Evolutionary conservation across 2,888 invertebrate genomes (phyloP).

Genomic region (Crocallis elinguaria): DNA sequence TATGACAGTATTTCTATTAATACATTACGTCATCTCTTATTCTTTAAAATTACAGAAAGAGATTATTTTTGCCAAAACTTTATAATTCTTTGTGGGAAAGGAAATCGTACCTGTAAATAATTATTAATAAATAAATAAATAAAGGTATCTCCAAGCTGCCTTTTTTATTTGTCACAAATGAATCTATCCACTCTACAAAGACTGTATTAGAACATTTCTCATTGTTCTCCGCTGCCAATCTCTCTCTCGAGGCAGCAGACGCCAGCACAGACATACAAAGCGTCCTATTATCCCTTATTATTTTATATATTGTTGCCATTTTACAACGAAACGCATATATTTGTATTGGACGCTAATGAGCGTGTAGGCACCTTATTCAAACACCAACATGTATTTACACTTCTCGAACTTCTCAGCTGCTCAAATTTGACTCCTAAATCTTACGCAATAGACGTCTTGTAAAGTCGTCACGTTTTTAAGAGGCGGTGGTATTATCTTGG

Average conservation of each 20-base stretch:
- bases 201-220: not conserved
- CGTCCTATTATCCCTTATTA: slow-evolving; percentile 76
- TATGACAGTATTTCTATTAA: not conserved
- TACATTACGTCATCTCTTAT: too few species aligned
- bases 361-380: slow-evolving; percentile 72
- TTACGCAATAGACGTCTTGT: slow-evolving; percentile 10
- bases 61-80: too few species aligned
- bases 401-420: slow-evolving; percentile 4
- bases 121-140: too few species aligned
- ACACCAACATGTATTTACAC: slow-evolving; percentile 44
- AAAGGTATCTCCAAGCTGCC: too few species aligned
- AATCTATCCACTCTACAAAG: too few species aligned
- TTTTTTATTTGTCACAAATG: too few species aligned
- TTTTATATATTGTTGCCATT: slow-evolving; percentile 78
- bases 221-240: slow-evolving; percentile 9
- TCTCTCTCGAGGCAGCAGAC: not conserved
- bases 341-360: slow-evolving; percentile 79
- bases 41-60: too few species aligned
- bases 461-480: slow-evolving; percentile 6
- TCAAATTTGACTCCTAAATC: slow-evolving; percentile 46
- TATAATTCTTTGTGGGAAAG: too few species aligned
- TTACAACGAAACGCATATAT: slow-evolving; percentile 67
- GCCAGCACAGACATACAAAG: slow-evolving; percentile 50
- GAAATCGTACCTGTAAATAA: too few species aligned
- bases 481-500: slow-evolving; percentile 40